A percentile compares a stretch with the other conserved stretches of the same genome.
phyloP scores from a whole-genome alignment of 1,140 invertebrate genomes.

The Drosophila busckii region DNA sequence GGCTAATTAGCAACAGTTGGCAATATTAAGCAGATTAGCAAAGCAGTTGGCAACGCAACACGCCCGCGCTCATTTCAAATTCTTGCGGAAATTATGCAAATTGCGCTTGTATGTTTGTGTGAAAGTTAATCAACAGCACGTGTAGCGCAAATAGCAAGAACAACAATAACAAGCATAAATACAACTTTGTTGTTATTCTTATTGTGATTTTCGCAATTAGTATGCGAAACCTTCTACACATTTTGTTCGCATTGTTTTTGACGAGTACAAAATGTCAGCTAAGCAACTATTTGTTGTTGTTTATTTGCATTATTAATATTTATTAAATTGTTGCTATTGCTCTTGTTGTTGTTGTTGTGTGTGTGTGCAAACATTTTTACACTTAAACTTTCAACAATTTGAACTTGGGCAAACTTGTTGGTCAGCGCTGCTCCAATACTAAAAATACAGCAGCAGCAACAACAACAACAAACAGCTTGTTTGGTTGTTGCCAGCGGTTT shows the following conservation, averaged over 20 bases:
- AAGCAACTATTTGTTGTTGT: neutral
- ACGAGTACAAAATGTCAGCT: neutral
- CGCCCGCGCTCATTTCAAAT: slow-evolving; percentile 17
- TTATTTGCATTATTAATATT: slow-evolving; percentile 1
- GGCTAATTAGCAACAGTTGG: slow-evolving; percentile 1
- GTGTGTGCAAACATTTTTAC: slow-evolving; percentile 41
- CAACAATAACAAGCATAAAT: slow-evolving; percentile 21
- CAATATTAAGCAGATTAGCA: too few relatives aligned
- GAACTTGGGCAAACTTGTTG: slow-evolving; percentile 73
- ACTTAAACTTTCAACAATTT: slow-evolving; percentile 55
- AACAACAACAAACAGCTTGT: slow-evolving; percentile 46
- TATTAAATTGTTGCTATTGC: neutral
- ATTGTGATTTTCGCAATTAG: too few relatives aligned
- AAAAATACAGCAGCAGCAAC: slow-evolving; percentile 19
- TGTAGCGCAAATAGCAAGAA: slow-evolving; percentile 43
- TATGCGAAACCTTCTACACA: too few relatives aligned
- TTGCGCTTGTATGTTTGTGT: slow-evolving; percentile 39
- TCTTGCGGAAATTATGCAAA: slow-evolving; percentile 28
- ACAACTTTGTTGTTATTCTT: too few relatives aligned
- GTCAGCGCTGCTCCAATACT: slow-evolving; percentile 4
- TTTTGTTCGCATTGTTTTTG: too few relatives aligned
- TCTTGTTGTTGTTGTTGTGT: neutral
- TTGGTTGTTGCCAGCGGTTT: slow-evolving; percentile 40
- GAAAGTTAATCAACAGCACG: slow-evolving; percentile 75
- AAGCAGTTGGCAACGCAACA: too few relatives aligned